Conservation (phyloP, 2,888 invertebrate genomes). For the Drymonia ruficornis region DNA sequence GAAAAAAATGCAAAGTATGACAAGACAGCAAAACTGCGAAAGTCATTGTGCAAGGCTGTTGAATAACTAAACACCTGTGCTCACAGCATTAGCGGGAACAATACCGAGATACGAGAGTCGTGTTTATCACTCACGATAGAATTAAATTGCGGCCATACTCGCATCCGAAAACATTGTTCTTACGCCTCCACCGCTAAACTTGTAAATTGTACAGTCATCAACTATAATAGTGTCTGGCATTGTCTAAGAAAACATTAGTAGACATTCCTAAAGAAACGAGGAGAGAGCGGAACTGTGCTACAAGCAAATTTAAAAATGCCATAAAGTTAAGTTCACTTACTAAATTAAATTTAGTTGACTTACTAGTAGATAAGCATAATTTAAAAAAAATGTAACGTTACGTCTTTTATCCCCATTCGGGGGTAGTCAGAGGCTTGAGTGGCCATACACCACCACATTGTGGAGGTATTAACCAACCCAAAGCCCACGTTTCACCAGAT, state of each 20-base stretch:
- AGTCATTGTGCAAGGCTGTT: constrained; percentile 21
- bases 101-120: constrained; percentile 5
- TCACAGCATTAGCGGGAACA: constrained; percentile 3
- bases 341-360: too few species aligned
- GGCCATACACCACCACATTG: too few species aligned
- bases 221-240: neutral
- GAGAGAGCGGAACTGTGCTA: neutral
- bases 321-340: too few species aligned
- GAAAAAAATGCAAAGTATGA: constrained; percentile 4
- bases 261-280: neutral
- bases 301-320: too few species aligned
- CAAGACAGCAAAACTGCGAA: constrained; percentile 8
- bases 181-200: constrained; percentile 5
- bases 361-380: too few species aligned
- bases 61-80: constrained; percentile 19
- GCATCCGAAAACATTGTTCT: constrained; percentile 6
- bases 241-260: neutral
- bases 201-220: constrained; percentile 5
- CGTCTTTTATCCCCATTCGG: too few species aligned
- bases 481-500: too few species aligned
- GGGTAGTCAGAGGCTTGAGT: too few species aligned
- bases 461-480: too few species aligned
- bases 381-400: too few species aligned
- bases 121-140: constrained; percentile 15
- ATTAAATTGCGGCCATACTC: constrained; percentile 18